Evolutionary conservation across 2,888 invertebrate species (phyloP), one percentile per base, ranked within the genome.

Genomic region (Xylophagus ater): DNA sequence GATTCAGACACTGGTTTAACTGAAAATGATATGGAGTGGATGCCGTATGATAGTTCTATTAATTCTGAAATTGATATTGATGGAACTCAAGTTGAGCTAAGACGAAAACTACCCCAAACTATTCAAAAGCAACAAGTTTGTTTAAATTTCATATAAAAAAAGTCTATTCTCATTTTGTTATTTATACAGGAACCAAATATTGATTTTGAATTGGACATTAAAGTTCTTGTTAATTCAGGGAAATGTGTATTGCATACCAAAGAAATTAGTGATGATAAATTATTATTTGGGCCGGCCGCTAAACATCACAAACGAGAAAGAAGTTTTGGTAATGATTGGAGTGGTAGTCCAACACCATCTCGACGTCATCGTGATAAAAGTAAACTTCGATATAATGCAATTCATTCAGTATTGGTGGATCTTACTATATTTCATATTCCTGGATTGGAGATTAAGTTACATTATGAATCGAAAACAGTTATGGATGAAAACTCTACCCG

Each of bases 241-340:
- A 92, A 94, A 65, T 97, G 96, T 63, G 92, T 93, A 21, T 70
- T 97, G 24, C 94, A 96, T 60, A 94, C 94, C 3, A 89, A 88
- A 63, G 87, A 88, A 54, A 70, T 72, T 1, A 53, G 51, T 4
- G 44, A 67, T 62, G 40, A 76, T 68, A 51, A 80, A 79, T 37
- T 81, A 81, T 41, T 82, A 79, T 45, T 65, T 75, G 29, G 80
- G 78, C 62, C 49, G 60, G 51, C 51, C 12, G 54, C 52, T 0
- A 60, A 60, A 33, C 54, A 60, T 3, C 62, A 65, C 21, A 64
- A 61, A 37, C 53, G 65, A 3, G 63, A 62, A 41, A 53, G 59
- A 2, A 62, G 62, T 44, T 55, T 62, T 32, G 62, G 62, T 31
- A 60, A 60, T 30, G 60, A 61, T 29, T 62, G 60, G 37, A 75